Conservation (phyloP, 2,888 invertebrate species). For the Dasysyrphus albostriatus region DNA sequence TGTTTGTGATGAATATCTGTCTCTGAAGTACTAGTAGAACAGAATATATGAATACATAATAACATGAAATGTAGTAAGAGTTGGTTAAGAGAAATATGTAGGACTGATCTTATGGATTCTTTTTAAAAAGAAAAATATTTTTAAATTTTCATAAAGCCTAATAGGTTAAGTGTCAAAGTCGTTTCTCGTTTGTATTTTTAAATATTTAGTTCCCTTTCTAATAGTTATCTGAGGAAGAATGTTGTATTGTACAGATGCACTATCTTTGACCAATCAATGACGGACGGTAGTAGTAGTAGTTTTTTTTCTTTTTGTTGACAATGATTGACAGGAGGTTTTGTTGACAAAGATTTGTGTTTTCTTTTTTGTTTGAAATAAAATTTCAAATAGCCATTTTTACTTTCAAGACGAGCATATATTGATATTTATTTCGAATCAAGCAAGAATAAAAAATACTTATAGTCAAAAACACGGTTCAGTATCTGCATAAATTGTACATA, state of each 20-base stretch:
- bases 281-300: too few species aligned
- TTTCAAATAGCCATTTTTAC: too few species aligned
- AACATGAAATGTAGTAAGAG: background rate
- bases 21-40: background rate
- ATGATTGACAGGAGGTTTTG: too few species aligned
- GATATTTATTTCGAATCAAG: too few species aligned
- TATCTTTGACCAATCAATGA: background rate
- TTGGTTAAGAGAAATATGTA: background rate
- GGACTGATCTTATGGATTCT: background rate
- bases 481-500: too few species aligned
- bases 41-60: conserved; percentile 51
- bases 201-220: background rate
- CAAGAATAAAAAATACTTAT: too few species aligned
- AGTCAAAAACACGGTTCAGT: too few species aligned
- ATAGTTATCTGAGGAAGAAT: background rate
- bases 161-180: conserved; percentile 32
- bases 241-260: background rate
- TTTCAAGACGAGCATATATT: too few species aligned
- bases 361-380: too few species aligned
- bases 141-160: background rate
- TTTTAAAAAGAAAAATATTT: background rate
- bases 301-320: too few species aligned
- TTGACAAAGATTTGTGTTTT: too few species aligned
- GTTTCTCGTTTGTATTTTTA: background rate
- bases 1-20: conserved; percentile 37